Conservation (phyloP, 2,113 vertebrate genomes). For the Neoarius graeffei region DNA sequence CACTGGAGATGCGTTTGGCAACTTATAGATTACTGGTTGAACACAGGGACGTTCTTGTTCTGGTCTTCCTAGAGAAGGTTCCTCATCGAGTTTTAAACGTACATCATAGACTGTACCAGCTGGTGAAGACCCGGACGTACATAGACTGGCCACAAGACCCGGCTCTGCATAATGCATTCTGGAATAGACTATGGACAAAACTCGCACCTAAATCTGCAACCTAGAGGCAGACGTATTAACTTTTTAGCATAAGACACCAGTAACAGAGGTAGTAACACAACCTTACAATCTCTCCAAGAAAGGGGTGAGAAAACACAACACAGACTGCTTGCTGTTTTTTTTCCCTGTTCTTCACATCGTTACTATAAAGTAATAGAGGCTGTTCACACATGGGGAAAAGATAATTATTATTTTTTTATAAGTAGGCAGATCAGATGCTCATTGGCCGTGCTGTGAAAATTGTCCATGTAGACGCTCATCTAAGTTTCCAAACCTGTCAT, state of each 20-base stretch:
- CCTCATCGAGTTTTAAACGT: constrained; percentile 29
- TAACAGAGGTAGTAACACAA: background rate
- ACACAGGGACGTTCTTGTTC: constrained; percentile 56
- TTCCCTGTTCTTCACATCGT: background rate
- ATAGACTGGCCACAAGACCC: constrained; percentile 56
- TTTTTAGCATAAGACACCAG: background rate
- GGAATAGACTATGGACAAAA: constrained; percentile 52
- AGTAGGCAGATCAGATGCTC: too few relatives aligned
- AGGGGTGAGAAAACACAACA: background rate
- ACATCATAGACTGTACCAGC: constrained; percentile 57
- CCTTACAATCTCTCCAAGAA: background rate
- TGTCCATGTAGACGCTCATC: too few relatives aligned
- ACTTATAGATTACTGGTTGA: constrained; percentile 56
- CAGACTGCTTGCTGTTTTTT: background rate
- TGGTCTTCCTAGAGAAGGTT: constrained; percentile 59
- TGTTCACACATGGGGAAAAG: background rate
- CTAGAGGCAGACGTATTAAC: background rate
- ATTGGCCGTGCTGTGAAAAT: too few relatives aligned
- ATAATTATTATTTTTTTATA: too few relatives aligned
- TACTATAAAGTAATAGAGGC: background rate
- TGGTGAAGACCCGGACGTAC: constrained; percentile 57
- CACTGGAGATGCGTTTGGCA: constrained; percentile 57
- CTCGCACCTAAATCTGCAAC: background rate
- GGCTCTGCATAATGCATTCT: constrained; percentile 45
- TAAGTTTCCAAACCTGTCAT: too few relatives aligned